Base-by-base conservation (phyloP, 1,140 invertebrate genomes). In the Leptopilina clavipes region DNA sequence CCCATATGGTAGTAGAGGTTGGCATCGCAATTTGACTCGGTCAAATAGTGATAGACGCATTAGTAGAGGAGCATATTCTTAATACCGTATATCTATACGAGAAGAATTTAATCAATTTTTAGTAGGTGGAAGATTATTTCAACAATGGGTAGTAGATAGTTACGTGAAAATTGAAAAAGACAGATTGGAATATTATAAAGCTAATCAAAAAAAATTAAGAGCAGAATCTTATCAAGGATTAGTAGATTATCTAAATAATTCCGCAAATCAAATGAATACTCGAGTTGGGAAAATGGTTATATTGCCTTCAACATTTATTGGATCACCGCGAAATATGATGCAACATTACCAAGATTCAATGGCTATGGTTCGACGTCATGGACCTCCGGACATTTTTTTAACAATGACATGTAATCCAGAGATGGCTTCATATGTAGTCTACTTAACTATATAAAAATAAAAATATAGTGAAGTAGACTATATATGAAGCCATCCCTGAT, bases 321-420 rank as follows among this genome's bases (percentile, higher is more conserved):
- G 85, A 43, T 86, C 86, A 76, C 86, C 84, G 76, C 82, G 87
- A 25, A 74, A 90, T 76, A 89, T 90, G 88, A 85, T 89, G 48
- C 83, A 90, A 82, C 85, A 88, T 78, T 79, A 81, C 74, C 88
- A 89, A 82, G 86, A 90, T 82, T 81, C 75, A 79, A 91, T 86
- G 84, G 82, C 89, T 12, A 90, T 90, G 77, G 90, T 91, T 11
- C 74, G 86, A 70, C 52, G 84, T 71, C 89, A 86, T 78, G 87
- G 87, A n/a, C 75, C 72, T 79, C 84, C 88, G 74, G 84, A 87
- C 81, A 81, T 90, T 72, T 86, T 91, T 91, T 5, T 44, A 44
- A 71, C 70, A 10, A n/a, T n/a, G n/a, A n/a, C n/a, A n/a, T n/a
- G n/a, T n/a, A n/a, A n/a, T n/a, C n/a, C n/a, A n/a, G n/a, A n/a